Conservation (phyloP, 2,888 invertebrate species). For the Pristionchus arcanus region DNA sequence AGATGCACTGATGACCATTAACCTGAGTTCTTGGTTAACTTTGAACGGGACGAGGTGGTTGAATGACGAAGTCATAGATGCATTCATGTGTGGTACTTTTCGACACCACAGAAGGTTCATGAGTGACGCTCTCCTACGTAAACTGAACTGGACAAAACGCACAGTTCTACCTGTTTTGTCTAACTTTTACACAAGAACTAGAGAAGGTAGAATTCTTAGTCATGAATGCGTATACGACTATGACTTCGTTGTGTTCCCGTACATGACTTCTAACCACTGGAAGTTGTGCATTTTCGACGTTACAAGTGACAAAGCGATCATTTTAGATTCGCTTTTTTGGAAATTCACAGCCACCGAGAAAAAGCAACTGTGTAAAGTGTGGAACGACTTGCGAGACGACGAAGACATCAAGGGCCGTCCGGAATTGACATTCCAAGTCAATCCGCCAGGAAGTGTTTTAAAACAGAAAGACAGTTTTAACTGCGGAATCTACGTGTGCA, state of each 20-base stretch:
- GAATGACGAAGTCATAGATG: neutral
- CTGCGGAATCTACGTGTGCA: constrained; percentile 13
- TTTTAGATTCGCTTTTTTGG: too few species aligned
- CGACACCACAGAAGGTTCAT: neutral
- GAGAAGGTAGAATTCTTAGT: neutral
- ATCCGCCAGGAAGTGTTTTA: neutral
- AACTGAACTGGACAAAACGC: neutral
- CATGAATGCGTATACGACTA: too few species aligned
- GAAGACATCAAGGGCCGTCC: neutral
- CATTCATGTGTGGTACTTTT: neutral
- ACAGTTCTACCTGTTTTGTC: neutral
- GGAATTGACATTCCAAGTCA: neutral
- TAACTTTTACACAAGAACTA: neutral
- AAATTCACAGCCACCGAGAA: neutral
- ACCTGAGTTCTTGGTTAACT: neutral
- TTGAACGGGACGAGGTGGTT: constrained; percentile 4
- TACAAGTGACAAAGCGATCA: too few species aligned
- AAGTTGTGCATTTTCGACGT: constrained; percentile 4
- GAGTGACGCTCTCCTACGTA: neutral
- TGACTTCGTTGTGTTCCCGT: neutral
- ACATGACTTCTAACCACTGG: neutral
- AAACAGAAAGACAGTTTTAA: neutral
- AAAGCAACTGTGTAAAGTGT: neutral
- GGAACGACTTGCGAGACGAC: constrained; percentile 7
- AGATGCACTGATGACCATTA: neutral